A percentile compares a stretch with the other conserved stretches of the same genome.
phyloP scores from a whole-genome alignment of 2,113 vertebrate genomes.

The Trematocara macrostoma region DNA sequence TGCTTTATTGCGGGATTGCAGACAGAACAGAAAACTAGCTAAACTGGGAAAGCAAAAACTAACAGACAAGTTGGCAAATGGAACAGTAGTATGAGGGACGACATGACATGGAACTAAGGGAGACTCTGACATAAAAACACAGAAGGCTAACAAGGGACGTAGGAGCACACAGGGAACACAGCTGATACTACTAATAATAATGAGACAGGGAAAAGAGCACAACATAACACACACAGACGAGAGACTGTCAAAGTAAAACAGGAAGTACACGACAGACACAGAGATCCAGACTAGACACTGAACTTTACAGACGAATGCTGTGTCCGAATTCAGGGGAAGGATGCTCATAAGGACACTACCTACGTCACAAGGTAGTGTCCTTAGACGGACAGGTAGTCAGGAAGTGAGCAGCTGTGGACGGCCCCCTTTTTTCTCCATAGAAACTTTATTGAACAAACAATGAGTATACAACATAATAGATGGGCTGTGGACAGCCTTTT shows the following conservation, averaged over 20 bases:
- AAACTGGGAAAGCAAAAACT: background rate
- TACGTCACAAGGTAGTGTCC: background rate
- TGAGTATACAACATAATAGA: background rate
- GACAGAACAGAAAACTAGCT: background rate
- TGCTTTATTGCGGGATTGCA: background rate
- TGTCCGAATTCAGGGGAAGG: background rate
- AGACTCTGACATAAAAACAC: background rate
- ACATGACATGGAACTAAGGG: background rate
- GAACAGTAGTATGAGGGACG: background rate
- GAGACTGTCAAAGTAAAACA: background rate
- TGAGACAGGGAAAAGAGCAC: background rate
- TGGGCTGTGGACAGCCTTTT: background rate
- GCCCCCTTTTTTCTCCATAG: background rate
- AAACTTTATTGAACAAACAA: background rate
- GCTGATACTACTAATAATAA: background rate
- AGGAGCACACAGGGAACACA: background rate
- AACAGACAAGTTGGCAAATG: background rate
- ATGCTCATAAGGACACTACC: background rate
- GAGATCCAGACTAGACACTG: background rate
- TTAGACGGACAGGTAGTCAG: background rate
- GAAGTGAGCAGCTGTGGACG: too few relatives aligned
- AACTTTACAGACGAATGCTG: background rate
- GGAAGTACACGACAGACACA: background rate
- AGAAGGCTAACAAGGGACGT: background rate
- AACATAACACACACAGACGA: background rate